Base-by-base conservation (phyloP, 2,797 vertebrate species). In the Paguma larvata region DNA sequence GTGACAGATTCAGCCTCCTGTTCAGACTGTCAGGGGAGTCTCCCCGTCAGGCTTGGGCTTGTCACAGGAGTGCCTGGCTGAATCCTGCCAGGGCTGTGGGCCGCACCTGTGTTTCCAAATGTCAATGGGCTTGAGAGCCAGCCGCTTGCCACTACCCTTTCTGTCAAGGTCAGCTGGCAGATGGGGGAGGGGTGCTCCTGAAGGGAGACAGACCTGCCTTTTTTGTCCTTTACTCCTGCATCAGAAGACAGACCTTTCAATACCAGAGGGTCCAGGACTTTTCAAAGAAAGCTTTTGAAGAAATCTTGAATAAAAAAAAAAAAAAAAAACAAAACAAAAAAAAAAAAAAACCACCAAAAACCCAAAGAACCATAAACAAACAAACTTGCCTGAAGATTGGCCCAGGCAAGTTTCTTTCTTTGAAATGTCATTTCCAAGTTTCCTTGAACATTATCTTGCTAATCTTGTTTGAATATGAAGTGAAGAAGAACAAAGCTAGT, bases 31-130 rank as follows among this genome's bases (percentile, higher is more conserved):
- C 97, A 94, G 96, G 97, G 85, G 97, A 98, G 89, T 59, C 93
- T 91, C 85, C 63, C 1, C 38, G 53, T 96, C 96, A 98, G 34
- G 97, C 97, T 94, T 96, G 96, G 98, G 91, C 97, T 96, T 96
- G 94, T 84, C 95, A 85, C 78, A 94, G 93, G 92, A 98, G 70
- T 23, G 92, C 94, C 94, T 73, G 13, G 90, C 96, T 79, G 44
- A 34, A 34, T 14, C 8, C 89, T 97, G 89, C 80, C 96, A 97
- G 97, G 88, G 89, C 94, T 88, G 85, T 88, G 87, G 63, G 95
- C 97, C 83, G 92, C 98, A 99, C 98, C 98, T 98, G 98, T 98
- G 98, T 95, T 98, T 96, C 98, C 98, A 98, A 98, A 98, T 98
- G 97, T 96, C 92, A 32, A 46, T 87, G 96, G 83, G 51, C 90